Percentiles rank a stretch among this genome's conserved stretches.
Conservation (phyloP, 1,140 invertebrate species). For the Fopius arisanus region DNA sequence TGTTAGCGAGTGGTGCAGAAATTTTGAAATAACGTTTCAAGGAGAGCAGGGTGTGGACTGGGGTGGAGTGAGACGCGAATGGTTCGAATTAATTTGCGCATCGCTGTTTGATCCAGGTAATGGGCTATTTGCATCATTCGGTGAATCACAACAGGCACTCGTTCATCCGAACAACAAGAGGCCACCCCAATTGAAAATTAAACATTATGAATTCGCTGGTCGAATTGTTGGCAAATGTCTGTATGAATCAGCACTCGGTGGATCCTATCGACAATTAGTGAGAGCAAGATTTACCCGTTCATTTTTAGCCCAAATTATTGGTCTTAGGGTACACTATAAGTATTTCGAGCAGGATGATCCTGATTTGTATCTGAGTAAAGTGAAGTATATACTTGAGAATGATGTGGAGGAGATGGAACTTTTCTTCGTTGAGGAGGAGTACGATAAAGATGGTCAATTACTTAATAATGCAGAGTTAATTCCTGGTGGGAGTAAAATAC, state of each 20-base stretch:
- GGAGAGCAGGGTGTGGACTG: constrained; percentile 94
- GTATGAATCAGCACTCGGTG: constrained; percentile 89
- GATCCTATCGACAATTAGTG: constrained; percentile 87
- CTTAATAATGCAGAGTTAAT: constrained; percentile 67
- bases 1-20: constrained; percentile 88
- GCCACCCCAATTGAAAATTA: constrained; percentile 78
- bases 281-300: constrained; percentile 89
- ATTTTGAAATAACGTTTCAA: constrained; percentile 91
- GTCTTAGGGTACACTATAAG: constrained; percentile 91
- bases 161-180: constrained; percentile 89
- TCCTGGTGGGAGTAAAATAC: constrained; percentile 61
- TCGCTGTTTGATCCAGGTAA: constrained; percentile 85
- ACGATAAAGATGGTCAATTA: constrained; percentile 80
- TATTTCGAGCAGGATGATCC: constrained; percentile 97
- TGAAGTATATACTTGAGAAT: constrained; percentile 91
- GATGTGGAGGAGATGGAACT: constrained; percentile 87
- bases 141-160: constrained; percentile 82
- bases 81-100: constrained; percentile 90
- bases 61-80: constrained; percentile 91
- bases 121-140: constrained; percentile 84
- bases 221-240: constrained; percentile 93
- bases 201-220: constrained; percentile 93
- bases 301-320: constrained; percentile 94
- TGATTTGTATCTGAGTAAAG: constrained; percentile 89
- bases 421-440: constrained; percentile 89